phyloP scores from a whole-genome alignment of 2,888 invertebrate species.

The Troilus luridus region DNA sequence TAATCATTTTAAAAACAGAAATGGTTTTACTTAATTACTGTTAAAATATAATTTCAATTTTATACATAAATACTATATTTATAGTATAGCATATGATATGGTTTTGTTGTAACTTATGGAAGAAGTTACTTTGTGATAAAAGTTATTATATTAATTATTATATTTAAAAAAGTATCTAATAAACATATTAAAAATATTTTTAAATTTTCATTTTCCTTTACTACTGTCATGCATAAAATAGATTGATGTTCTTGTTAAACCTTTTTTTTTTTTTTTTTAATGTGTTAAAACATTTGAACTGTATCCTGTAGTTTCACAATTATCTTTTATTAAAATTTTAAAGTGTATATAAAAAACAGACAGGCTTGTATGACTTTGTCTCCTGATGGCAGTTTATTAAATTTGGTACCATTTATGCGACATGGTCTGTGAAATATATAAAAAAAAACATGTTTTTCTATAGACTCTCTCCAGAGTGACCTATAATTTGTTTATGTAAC shows the following conservation, averaged over 20 bases:
- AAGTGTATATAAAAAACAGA: no score
- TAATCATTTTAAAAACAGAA: background rate
- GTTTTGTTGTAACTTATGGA: slow-evolving; percentile 35
- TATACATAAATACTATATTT: slow-evolving; percentile 4
- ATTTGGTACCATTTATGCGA: no score
- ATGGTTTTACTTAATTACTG: background rate
- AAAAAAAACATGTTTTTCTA: no score
- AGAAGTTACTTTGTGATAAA: slow-evolving; percentile 48
- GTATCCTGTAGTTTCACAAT: no score
- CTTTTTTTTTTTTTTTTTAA: background rate
- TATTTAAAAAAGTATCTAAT: slow-evolving; percentile 42
- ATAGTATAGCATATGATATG: background rate
- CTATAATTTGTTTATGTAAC: no score
- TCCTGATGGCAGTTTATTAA: no score
- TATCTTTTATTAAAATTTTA: no score
- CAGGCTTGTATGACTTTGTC: no score
- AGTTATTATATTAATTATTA: slow-evolving; percentile 44
- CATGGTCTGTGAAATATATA: no score
- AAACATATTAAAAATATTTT: slow-evolving; percentile 24
- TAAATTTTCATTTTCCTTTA: background rate
- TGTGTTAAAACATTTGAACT: no score
- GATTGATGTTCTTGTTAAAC: background rate
- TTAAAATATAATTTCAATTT: background rate
- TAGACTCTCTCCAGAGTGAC: no score
- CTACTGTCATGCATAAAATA: background rate